These are phyloP conservation scores for Hemiscyllium ocellatum DNA, from an alignment of 2,113 vertebrate species.

Conservation along the genomic window DNA sequence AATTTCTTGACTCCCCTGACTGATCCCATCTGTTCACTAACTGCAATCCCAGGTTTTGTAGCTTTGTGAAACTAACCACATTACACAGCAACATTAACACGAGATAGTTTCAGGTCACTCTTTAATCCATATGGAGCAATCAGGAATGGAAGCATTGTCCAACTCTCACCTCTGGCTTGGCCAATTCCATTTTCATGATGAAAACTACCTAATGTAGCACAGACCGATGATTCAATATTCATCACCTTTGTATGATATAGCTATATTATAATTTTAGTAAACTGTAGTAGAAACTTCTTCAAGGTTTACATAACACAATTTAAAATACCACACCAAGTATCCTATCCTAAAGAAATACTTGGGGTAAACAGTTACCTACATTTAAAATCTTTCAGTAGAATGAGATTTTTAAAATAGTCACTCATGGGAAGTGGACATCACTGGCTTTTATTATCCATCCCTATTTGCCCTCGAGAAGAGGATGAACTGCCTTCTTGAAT, in stretches of 20 bases:
- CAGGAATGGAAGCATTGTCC: no score
- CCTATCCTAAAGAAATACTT: background rate
- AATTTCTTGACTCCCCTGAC: background rate
- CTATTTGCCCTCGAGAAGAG: no score
- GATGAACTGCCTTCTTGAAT: no score
- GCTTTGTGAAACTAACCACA: background rate
- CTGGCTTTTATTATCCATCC: no score
- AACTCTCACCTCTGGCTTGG: background rate
- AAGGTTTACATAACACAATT: background rate
- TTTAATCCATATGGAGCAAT: background rate
- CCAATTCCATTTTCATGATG: background rate
- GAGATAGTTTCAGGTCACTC: background rate
- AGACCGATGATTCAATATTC: background rate
- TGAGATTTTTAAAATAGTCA: no score
- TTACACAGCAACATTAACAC: background rate
- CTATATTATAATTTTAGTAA: conserved; percentile 1
- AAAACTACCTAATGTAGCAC: background rate
- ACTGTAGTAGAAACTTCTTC: background rate
- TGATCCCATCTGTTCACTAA: background rate
- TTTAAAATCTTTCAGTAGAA: background rate
- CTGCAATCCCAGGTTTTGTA: background rate
- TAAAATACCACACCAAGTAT: background rate
- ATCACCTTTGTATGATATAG: background rate
- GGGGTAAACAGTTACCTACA: background rate
- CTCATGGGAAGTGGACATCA: no score